phyloP scores from a whole-genome alignment of 1,140 invertebrate species.

The Drosophila busckii region DNA sequence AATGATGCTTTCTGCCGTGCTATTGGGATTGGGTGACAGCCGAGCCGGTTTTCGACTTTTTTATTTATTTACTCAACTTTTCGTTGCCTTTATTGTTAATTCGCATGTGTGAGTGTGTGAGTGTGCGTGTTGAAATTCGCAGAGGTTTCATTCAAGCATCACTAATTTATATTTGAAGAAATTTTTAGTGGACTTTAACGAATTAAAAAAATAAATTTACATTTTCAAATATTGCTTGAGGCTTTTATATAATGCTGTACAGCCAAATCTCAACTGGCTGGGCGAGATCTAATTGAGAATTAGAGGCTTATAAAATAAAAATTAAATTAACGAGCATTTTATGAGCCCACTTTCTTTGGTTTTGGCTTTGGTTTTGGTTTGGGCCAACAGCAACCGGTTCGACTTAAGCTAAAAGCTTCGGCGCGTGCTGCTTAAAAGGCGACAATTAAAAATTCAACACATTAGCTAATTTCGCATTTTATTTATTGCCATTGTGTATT shows the following conservation, averaged over 20 bases:
- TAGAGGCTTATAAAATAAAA: no score
- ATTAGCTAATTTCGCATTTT: constrained; percentile 55
- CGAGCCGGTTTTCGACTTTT: constrained; percentile 57
- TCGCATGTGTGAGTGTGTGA: no score
- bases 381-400: constrained; percentile 19
- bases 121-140: constrained; percentile 34
- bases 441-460: constrained; percentile 58
- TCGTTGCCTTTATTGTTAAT: no score
- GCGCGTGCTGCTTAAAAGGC: constrained; percentile 65
- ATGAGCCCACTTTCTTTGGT: no score
- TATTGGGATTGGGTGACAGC: constrained; percentile 22
- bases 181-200: constrained; percentile 28
- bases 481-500: constrained; percentile 12
- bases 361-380: constrained; percentile 12
- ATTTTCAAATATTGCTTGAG: constrained; percentile 28
- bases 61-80: no score
- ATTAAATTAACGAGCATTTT: no score
- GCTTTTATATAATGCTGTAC: constrained; percentile 39
- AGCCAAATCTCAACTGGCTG: constrained; percentile 19
- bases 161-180: constrained; percentile 33
- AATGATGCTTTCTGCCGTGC: constrained; percentile 20
- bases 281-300: no score
- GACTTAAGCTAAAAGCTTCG: constrained; percentile 17
- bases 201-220: constrained; percentile 28
- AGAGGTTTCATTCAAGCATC: constrained; percentile 38